These are phyloP conservation scores for Sminthurinus aureus DNA, from an alignment of 2,888 invertebrate species.

Conservation along the genomic window DNA sequence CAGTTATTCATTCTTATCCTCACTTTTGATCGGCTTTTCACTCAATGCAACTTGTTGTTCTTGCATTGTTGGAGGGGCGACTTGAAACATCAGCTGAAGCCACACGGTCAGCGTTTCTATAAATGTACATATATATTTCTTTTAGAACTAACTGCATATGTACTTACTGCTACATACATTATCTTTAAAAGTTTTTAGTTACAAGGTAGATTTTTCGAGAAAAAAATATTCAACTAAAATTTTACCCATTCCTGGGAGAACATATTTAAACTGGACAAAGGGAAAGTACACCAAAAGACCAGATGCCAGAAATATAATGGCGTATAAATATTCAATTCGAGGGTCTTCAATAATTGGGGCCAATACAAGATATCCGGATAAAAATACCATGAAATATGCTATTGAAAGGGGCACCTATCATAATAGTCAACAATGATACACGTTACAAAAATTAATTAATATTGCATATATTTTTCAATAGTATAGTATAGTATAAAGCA, in stretches of 20 bases:
- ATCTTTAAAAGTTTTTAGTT: too few relatives aligned
- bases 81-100: constrained; percentile 25
- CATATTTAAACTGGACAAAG: constrained; percentile 62
- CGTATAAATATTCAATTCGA: constrained; percentile 64
- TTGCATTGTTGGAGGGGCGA: constrained; percentile 5
- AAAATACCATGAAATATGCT: constrained; percentile 63
- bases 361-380: constrained; percentile 64
- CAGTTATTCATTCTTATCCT: too few relatives aligned
- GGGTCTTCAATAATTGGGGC: constrained; percentile 64
- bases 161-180: too few relatives aligned
- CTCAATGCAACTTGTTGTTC: too few relatives aligned
- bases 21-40: too few relatives aligned
- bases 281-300: constrained; percentile 65
- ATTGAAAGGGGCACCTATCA: constrained; percentile 62
- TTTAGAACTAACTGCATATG: neutral
- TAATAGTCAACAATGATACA: neutral
- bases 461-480: neutral
- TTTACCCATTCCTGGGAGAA: constrained; percentile 60
- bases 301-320: constrained; percentile 63
- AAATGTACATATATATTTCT: neutral
- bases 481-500: neutral
- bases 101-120: constrained; percentile 7
- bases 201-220: too few relatives aligned
- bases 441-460: neutral
- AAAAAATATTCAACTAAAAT: neutral